phyloP scores from a whole-genome alignment of 30 jellyfish, hydroid and myxozoan species.

The Nemopilema nomurai region DNA sequence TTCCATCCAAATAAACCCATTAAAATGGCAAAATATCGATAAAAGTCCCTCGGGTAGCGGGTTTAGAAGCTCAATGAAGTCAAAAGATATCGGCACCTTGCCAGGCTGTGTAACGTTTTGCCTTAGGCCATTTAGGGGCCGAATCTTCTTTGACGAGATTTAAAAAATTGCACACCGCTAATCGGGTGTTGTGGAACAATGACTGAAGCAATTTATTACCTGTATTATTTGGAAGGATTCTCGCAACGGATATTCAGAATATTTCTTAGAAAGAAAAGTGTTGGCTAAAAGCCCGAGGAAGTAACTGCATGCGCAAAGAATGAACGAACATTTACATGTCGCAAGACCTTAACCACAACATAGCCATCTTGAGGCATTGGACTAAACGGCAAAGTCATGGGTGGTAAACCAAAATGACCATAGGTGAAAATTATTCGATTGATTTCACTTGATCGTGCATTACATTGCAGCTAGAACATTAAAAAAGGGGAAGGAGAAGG shows the following conservation, averaged over 20 bases:
- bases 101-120: neutral
- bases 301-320: too few species aligned
- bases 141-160: neutral
- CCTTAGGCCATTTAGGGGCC: neutral
- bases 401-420: too few species aligned
- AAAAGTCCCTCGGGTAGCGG: neutral
- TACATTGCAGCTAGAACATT: too few species aligned
- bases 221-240: neutral
- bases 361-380: too few species aligned
- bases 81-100: neutral
- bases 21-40: neutral
- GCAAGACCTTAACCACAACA: too few species aligned
- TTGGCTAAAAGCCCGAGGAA: too few species aligned
- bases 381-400: too few species aligned
- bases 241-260: neutral
- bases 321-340: too few species aligned
- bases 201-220: neutral
- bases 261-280: neutral
- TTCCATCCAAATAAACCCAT: neutral
- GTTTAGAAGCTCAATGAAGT: neutral
- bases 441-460: too few species aligned
- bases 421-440: too few species aligned
- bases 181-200: neutral
- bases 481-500: too few species aligned
- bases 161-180: neutral